Conservation (phyloP, 1,140 invertebrate species). For the Vollenhovia emeryi region DNA sequence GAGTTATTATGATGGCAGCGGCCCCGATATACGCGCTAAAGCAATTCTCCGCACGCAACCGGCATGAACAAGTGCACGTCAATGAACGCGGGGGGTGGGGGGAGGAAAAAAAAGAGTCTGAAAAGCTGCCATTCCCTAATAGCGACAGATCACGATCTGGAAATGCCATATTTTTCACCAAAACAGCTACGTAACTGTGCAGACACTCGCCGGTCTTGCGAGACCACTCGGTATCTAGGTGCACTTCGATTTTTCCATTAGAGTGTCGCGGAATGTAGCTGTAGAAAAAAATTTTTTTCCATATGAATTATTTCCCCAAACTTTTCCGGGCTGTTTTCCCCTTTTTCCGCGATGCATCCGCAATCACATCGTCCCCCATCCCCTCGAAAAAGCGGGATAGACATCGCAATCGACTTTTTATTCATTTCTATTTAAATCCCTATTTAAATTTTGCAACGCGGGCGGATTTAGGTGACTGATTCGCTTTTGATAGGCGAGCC, state of each 20-base stretch:
- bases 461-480: background rate
- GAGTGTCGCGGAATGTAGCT: background rate
- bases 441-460: constrained; percentile 14
- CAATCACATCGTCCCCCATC: background rate
- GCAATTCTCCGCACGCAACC: constrained; percentile 45
- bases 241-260: constrained; percentile 5
- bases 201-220: background rate
- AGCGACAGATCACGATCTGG: background rate
- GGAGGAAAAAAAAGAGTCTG: constrained; percentile 1
- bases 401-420: background rate
- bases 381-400: background rate
- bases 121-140: constrained; percentile 7
- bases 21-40: constrained; percentile 42
- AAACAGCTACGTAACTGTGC: constrained; percentile 9
- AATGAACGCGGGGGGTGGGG: constrained; percentile 21
- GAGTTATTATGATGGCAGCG: constrained; percentile 50
- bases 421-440: constrained; percentile 9
- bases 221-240: background rate
- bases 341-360: background rate
- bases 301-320: background rate
- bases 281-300: background rate
- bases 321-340: background rate
- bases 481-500: background rate
- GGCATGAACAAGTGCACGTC: constrained; percentile 50
- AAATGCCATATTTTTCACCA: constrained; percentile 19